These are phyloP conservation scores for Isoperla grammatica DNA, from an alignment of 2,888 invertebrate genomes.

Conservation along the genomic window DNA sequence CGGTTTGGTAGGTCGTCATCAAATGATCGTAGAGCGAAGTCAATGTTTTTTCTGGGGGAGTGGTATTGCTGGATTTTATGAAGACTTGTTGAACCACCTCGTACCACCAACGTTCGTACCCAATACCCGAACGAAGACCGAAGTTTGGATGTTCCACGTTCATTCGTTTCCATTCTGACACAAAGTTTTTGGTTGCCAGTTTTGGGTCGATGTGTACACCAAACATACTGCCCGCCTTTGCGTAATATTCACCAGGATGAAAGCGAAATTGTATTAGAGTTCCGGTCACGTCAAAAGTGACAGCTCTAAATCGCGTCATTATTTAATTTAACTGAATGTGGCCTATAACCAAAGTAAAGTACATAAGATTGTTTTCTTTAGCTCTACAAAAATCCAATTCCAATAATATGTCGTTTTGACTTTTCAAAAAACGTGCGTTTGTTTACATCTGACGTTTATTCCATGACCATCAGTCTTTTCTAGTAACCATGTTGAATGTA, in stretches of 20 bases:
- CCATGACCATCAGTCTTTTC: neutral
- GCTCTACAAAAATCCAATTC: too few relatives aligned
- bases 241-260: slow-evolving; percentile 69
- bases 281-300: slow-evolving; percentile 87
- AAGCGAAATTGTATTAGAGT: slow-evolving; percentile 69
- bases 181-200: slow-evolving; percentile 56
- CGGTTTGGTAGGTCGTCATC: slow-evolving; percentile 64
- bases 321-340: too few relatives aligned
- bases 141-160: slow-evolving; percentile 71
- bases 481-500: slow-evolving; percentile 1
- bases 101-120: slow-evolving; percentile 82
- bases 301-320: slow-evolving; percentile 31
- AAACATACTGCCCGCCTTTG: slow-evolving; percentile 60
- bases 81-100: slow-evolving; percentile 61
- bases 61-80: slow-evolving; percentile 45
- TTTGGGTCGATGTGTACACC: slow-evolving; percentile 59
- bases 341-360: too few relatives aligned
- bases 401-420: too few relatives aligned
- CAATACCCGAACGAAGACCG: slow-evolving; percentile 60
- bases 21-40: slow-evolving; percentile 53
- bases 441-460: neutral
- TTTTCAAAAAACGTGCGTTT: too few relatives aligned
- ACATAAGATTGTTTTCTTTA: too few relatives aligned
- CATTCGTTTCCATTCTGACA: slow-evolving; percentile 58
- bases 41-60: slow-evolving; percentile 42